Evolutionary conservation across 2,113 vertebrate species (phyloP).

Genomic region (Colinus virginianus): DNA sequence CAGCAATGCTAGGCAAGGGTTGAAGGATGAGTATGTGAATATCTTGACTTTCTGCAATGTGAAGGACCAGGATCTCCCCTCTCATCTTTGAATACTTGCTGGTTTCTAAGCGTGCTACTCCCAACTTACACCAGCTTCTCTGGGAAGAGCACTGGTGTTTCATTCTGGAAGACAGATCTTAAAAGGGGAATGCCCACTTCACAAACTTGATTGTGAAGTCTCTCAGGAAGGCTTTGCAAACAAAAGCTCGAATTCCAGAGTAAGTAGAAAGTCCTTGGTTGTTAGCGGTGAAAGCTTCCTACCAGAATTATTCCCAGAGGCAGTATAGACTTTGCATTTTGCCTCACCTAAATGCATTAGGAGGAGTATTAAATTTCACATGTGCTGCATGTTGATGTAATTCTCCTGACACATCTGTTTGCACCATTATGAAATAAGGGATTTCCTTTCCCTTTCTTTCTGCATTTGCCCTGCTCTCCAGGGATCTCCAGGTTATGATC

Average conservation of each 20-base stretch:
- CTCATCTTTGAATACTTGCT: neutral
- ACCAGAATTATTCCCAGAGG: slow-evolving; percentile 72
- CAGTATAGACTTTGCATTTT: slow-evolving; percentile 65
- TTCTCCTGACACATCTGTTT: slow-evolving; percentile 75
- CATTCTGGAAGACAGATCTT: slow-evolving; percentile 40
- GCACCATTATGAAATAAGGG: slow-evolving; percentile 75
- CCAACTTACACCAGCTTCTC: neutral
- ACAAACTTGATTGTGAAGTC: slow-evolving; percentile 43
- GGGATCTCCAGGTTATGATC: slow-evolving; percentile 50
- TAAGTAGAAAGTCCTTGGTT: slow-evolving; percentile 66
- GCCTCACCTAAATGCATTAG: slow-evolving; percentile 73
- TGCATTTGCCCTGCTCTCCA: slow-evolving; percentile 13
- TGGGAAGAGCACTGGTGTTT: neutral
- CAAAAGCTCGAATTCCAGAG: slow-evolving; percentile 64
- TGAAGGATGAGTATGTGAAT: neutral
- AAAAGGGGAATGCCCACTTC: neutral
- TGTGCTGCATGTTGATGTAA: slow-evolving; percentile 67
- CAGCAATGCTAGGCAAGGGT: neutral
- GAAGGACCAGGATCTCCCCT: neutral
- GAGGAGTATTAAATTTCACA: slow-evolving; percentile 65
- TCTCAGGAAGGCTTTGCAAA: slow-evolving; percentile 68
- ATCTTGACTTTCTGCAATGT: neutral
- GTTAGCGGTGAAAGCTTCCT: slow-evolving; percentile 66
- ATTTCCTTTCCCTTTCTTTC: slow-evolving; percentile 75
- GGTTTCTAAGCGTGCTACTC: neutral